Conservation (phyloP, 2,888 invertebrate species). For the Pristionchus maxplancki region DNA sequence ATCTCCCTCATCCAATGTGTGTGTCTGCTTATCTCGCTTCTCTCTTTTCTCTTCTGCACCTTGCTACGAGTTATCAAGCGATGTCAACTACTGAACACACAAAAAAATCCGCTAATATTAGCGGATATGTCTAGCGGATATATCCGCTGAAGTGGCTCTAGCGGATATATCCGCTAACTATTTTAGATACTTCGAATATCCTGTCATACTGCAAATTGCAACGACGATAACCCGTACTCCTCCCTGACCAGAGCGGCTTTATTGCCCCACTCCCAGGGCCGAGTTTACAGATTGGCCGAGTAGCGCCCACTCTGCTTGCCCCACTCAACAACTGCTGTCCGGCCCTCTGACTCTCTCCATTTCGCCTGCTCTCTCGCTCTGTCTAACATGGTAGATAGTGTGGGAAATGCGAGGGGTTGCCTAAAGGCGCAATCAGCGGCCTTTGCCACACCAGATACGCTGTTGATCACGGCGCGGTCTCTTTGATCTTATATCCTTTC, state of each 20-base stretch:
- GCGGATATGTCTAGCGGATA: too few relatives aligned
- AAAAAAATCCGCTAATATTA: too few relatives aligned
- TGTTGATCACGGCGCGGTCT: not conserved
- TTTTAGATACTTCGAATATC: too few relatives aligned
- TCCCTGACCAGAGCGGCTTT: not conserved
- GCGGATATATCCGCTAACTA: too few relatives aligned
- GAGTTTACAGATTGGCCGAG: constrained; percentile 9
- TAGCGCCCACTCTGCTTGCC: not conserved
- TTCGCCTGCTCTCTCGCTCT: not conserved
- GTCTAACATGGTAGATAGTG: not conserved
- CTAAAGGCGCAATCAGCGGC: not conserved
- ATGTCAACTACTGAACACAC: too few relatives aligned
- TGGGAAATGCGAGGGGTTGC: not conserved
- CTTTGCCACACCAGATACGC: not conserved
- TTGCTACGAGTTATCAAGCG: too few relatives aligned
- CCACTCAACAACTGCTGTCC: not conserved
- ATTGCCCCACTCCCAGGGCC: constrained; percentile 1
- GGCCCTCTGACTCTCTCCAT: not conserved
- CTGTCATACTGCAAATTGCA: too few relatives aligned
- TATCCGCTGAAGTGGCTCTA: too few relatives aligned
- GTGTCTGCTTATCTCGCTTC: too few relatives aligned
- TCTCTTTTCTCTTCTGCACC: too few relatives aligned
- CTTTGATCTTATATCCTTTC: not conserved
- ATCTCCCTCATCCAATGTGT: not conserved
- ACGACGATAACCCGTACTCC: too few relatives aligned